Conservation (phyloP, 2,797 vertebrate genomes). For the Pipistrellus pipistrellus region DNA sequence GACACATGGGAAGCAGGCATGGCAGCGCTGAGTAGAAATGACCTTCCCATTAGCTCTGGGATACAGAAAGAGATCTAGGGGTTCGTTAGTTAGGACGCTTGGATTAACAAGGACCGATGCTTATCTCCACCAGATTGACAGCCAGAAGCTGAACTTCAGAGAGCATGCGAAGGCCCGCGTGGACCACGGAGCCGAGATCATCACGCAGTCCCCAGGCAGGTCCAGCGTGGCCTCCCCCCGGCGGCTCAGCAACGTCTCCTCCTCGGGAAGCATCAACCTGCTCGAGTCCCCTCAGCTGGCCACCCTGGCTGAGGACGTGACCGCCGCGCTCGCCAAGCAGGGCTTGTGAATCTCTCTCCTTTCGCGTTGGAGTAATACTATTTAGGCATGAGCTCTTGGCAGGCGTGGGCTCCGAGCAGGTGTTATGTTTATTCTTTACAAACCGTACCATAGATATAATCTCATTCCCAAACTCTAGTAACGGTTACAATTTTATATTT, state of each 20-base stretch:
- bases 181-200: conserved; percentile 96
- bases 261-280: conserved; percentile 98
- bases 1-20: background rate
- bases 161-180: conserved; percentile 96
- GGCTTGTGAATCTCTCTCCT: conserved; percentile 95
- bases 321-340: conserved; percentile 98
- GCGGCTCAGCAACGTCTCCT: conserved; percentile 96
- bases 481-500: conserved; percentile 87
- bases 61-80: background rate
- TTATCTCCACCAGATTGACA: conserved; percentile 94
- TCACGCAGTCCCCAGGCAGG: conserved; percentile 93
- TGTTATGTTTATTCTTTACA: conserved; percentile 89
- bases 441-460: conserved; percentile 88
- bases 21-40: background rate
- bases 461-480: conserved; percentile 89
- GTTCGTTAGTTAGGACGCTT: background rate
- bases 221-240: conserved; percentile 94
- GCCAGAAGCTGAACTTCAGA: conserved; percentile 95
- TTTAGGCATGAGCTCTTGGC: conserved; percentile 92
- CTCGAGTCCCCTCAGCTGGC: conserved; percentile 97
- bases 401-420: conserved; percentile 91
- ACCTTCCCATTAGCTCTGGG: background rate
- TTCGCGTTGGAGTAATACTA: conserved; percentile 86
- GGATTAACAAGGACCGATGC: conserved; percentile 53
- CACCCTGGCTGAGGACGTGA: conserved; percentile 98